Conservation (phyloP, 2,888 invertebrate species). For the Hydriomena furcata region DNA sequence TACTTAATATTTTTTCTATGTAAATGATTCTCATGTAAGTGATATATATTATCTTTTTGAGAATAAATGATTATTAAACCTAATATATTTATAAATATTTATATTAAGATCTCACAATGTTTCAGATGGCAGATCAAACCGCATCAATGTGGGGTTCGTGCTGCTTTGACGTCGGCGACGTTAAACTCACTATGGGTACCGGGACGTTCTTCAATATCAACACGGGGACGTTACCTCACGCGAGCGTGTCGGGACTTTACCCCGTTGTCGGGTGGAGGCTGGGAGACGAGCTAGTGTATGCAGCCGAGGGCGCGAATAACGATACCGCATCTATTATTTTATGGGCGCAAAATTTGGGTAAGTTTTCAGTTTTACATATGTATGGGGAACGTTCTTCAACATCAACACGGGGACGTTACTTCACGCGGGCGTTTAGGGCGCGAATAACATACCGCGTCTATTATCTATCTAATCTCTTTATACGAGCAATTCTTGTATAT, state of each 20-base stretch:
- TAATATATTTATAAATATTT: no score
- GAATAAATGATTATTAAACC: no score
- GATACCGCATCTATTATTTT: conserved; percentile 94
- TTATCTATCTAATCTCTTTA: no score
- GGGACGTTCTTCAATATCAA: conserved; percentile 95
- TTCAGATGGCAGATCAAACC: conserved; percentile 93
- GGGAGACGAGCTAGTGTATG: conserved; percentile 82
- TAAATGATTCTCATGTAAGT: no score
- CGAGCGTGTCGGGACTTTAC: conserved; percentile 93
- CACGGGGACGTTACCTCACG: conserved; percentile 89
- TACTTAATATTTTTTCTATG: no score
- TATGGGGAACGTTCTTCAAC: conserved; percentile 95
- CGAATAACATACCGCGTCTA: no score
- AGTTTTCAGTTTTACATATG: conserved; percentile 35
- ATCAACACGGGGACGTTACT: conserved; percentile 90
- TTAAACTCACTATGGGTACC: conserved; percentile 95
- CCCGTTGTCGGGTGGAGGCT: conserved; percentile 94
- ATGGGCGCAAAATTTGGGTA: conserved; percentile 91
- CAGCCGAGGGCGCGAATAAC: conserved; percentile 93
- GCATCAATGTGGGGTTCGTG: conserved; percentile 95
- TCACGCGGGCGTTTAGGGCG: conserved; percentile 92
- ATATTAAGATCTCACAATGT: background rate
- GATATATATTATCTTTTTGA: no score
- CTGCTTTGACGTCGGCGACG: conserved; percentile 89
- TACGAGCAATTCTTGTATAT: no score